These are phyloP conservation scores for Taenioides sp. DNA, from an alignment of 2,797 vertebrate species.

Conservation along the genomic window DNA sequence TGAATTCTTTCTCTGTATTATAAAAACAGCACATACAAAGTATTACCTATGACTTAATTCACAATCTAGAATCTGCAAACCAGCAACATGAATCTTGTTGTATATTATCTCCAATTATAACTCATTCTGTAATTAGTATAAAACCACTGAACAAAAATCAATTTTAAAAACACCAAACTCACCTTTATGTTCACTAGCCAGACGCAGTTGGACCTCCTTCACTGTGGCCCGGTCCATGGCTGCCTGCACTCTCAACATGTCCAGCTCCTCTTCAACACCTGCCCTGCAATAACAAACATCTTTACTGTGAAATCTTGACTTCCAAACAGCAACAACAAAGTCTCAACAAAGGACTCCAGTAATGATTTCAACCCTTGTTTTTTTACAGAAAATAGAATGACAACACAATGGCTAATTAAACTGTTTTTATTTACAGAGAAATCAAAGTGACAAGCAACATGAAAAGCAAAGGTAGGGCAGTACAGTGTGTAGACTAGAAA, in stretches of 20 bases:
- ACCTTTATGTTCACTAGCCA: conserved; percentile 79
- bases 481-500: conserved; percentile 58
- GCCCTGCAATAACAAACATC: conserved; percentile 68
- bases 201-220: conserved; percentile 76
- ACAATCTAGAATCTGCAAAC: background rate
- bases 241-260: conserved; percentile 78
- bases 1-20: background rate
- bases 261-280: conserved; percentile 84
- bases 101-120: too few relatives aligned
- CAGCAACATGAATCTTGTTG: background rate
- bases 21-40: background rate
- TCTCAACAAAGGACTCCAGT: conserved; percentile 27
- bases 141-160: too few relatives aligned
- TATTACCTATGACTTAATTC: background rate
- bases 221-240: conserved; percentile 80
- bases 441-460: conserved; percentile 81
- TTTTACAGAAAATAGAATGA: conserved; percentile 51
- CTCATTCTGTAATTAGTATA: too few relatives aligned
- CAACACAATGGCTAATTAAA: conserved; percentile 71
- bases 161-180: conserved; percentile 9
- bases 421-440: conserved; percentile 65
- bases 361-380: conserved; percentile 29
- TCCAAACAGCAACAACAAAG: conserved; percentile 28
- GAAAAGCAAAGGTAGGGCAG: conserved; percentile 67
- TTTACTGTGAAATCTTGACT: conserved; percentile 21